phyloP scores from a whole-genome alignment of 2,113 vertebrate species.

The Chaetura pelagica region DNA sequence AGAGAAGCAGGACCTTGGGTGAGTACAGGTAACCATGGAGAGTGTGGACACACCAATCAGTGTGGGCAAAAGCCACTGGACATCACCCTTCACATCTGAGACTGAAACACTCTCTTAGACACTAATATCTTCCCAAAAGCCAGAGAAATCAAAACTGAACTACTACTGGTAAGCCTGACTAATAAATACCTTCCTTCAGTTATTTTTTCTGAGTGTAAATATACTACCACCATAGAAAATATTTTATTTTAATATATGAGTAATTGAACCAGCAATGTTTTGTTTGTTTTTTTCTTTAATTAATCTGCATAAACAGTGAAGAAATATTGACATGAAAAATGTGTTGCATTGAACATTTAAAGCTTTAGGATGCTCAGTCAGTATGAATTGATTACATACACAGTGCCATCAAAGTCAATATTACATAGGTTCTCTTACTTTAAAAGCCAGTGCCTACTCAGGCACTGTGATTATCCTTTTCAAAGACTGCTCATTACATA shows the following conservation, averaged over 20 bases:
- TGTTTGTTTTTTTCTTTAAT: not conserved
- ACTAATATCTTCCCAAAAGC: rapidly evolving
- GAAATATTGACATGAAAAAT: not conserved
- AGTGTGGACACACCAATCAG: not conserved
- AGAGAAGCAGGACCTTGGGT: not conserved
- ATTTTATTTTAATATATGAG: not conserved
- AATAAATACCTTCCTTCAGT: not conserved
- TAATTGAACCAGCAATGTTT: not conserved
- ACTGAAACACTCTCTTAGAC: not conserved
- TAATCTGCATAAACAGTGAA: not conserved
- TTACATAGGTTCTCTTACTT: not conserved
- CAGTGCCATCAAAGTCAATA: not conserved
- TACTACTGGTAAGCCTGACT: not conserved
- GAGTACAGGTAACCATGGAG: not conserved
- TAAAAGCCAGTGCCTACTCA: not conserved
- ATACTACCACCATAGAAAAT: not conserved
- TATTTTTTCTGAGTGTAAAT: rapidly evolving
- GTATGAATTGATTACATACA: not conserved
- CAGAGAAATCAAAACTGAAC: not conserved
- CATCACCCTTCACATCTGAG: not conserved
- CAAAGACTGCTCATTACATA: not conserved
- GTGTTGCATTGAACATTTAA: not conserved
- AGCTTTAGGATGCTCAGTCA: not conserved
- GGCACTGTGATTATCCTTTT: not conserved
- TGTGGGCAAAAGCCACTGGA: not conserved